phyloP scores from a whole-genome alignment of 2,888 invertebrate genomes.

The Eutolmus rufibarbis region DNA sequence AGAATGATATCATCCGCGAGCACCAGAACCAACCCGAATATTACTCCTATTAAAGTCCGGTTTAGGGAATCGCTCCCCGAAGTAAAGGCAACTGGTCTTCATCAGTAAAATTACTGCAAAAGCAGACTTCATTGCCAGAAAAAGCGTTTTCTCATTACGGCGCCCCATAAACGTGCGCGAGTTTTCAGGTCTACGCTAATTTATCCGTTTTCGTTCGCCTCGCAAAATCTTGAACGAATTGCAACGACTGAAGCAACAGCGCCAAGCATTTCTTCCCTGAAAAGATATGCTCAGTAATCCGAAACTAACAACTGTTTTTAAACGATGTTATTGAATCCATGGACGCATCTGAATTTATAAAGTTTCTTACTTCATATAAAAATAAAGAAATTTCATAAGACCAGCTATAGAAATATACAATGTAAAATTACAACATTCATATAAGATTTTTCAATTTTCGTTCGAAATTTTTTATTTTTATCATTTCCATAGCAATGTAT shows the following conservation, averaged over 20 bases:
- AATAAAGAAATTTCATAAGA: too few relatives aligned
- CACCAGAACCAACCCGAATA: neutral
- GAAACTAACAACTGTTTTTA: too few relatives aligned
- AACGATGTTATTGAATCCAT: too few relatives aligned
- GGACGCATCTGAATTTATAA: too few relatives aligned
- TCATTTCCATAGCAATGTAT: too few relatives aligned
- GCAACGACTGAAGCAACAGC: neutral
- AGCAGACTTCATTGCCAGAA: neutral
- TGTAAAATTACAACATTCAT: too few relatives aligned
- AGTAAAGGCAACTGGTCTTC: neutral
- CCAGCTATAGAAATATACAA: too few relatives aligned
- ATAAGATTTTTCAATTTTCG: too few relatives aligned
- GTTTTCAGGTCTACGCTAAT: neutral
- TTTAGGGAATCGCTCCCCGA: neutral
- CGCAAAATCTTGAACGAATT: neutral
- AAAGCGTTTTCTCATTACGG: neutral
- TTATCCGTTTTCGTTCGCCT: neutral
- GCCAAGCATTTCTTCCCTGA: too few relatives aligned
- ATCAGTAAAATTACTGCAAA: slow-evolving; percentile 7
- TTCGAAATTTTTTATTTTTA: too few relatives aligned
- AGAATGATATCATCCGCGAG: neutral
- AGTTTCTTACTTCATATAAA: too few relatives aligned
- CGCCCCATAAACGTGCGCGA: neutral
- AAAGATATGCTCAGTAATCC: too few relatives aligned
- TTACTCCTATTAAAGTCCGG: neutral